Evolutionary conservation across 2,888 invertebrate species (phyloP).

Genomic region (Mythimna lalbum): DNA sequence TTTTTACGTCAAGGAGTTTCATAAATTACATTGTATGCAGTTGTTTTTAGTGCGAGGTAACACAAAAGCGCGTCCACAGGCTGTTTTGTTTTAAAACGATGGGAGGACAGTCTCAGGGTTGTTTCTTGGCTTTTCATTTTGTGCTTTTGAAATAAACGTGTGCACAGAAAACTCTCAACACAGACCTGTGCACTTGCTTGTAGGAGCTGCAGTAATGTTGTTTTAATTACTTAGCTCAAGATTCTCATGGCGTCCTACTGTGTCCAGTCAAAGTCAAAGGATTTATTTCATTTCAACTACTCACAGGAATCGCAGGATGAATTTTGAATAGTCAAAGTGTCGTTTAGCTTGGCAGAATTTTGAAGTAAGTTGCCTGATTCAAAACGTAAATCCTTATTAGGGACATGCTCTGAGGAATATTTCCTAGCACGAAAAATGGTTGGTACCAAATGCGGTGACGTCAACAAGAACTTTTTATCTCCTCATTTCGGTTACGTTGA

Average conservation of each 20-base stretch:
- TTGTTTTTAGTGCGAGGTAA: not conserved
- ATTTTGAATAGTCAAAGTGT: not conserved
- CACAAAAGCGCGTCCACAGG: not conserved
- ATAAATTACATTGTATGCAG: not conserved
- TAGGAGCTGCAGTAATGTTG: not conserved
- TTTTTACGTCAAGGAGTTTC: not conserved
- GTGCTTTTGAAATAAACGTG: not conserved
- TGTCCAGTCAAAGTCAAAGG: not conserved
- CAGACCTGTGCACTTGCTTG: not conserved
- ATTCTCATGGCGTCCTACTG: not conserved
- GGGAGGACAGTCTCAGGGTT: not conserved
- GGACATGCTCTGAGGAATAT: not conserved
- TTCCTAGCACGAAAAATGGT: not conserved
- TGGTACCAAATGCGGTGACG: not conserved
- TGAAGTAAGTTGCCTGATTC: not conserved
- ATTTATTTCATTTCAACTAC: not conserved
- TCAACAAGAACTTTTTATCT: conserved; percentile 27
- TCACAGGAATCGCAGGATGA: not conserved
- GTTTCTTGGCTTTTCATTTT: not conserved
- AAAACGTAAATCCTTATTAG: not conserved
- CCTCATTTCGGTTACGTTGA: conserved; percentile 3
- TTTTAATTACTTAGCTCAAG: not conserved
- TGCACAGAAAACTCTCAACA: not conserved
- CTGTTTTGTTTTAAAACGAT: not conserved
- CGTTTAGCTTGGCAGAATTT: not conserved